Evolutionary conservation across 2,888 invertebrate species (phyloP).

Genomic region (Agonopterix arenella): DNA sequence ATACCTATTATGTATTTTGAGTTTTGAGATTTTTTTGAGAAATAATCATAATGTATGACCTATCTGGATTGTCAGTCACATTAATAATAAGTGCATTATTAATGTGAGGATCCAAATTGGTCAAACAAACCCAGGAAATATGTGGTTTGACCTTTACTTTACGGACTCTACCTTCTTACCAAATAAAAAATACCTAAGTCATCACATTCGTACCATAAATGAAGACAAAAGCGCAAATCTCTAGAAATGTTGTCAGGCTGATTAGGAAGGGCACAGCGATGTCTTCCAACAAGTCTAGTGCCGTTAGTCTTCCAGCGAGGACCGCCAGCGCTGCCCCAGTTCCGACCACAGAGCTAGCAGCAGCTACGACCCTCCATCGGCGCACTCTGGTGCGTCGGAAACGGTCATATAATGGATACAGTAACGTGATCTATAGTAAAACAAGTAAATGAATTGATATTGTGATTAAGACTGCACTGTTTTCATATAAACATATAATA

Average conservation of each 20-base stretch:
- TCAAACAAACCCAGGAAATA: background rate
- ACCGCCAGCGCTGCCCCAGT: conserved; percentile 27
- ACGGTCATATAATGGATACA: conserved; percentile 51
- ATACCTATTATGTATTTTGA: too few relatives aligned
- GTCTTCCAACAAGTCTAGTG: conserved; percentile 39
- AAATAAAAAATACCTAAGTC: background rate
- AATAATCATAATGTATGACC: too few relatives aligned
- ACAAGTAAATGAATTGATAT: background rate
- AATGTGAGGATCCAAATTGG: too few relatives aligned
- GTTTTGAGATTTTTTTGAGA: too few relatives aligned
- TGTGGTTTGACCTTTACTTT: background rate
- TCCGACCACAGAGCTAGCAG: conserved; percentile 30
- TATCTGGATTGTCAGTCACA: too few relatives aligned
- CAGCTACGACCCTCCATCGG: conserved; percentile 43
- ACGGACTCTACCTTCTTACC: background rate
- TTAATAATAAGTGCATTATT: too few relatives aligned
- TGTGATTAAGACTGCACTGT: background rate
- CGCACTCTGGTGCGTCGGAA: conserved; percentile 39
- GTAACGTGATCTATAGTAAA: conserved; percentile 28
- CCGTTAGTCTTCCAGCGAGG: conserved; percentile 32
- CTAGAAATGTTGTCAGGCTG: conserved; percentile 36
- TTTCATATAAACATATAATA: too few relatives aligned
- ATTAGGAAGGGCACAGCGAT: conserved; percentile 41
- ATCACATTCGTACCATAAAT: conserved; percentile 44
- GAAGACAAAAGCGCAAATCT: conserved; percentile 47